Conservation (phyloP, 1,140 invertebrate species). For the Saccostrea echinata region DNA sequence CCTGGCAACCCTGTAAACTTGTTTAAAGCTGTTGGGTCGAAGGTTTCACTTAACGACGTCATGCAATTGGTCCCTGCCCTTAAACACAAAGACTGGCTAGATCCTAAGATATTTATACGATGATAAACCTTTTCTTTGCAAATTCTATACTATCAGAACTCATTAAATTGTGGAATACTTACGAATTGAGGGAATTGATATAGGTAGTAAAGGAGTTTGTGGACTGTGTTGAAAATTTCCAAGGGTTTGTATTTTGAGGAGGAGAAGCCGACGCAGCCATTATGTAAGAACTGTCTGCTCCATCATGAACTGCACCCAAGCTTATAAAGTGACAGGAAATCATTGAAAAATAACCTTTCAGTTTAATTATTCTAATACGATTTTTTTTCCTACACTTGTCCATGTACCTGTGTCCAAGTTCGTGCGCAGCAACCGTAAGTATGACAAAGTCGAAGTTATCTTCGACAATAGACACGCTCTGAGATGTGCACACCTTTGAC, state of each 20-base stretch:
- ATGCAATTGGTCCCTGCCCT: slow-evolving; percentile 62
- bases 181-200: slow-evolving; percentile 60
- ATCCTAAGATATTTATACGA: not conserved
- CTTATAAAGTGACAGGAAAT: slow-evolving; percentile 57
- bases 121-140: not conserved
- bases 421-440: slow-evolving; percentile 67
- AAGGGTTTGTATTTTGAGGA: slow-evolving; percentile 61
- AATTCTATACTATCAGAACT: not conserved
- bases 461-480: slow-evolving; percentile 68
- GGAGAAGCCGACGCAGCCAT: slow-evolving; percentile 65
- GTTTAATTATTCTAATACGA: no score
- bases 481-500: slow-evolving; percentile 55
- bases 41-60: slow-evolving; percentile 43
- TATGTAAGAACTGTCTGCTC: slow-evolving; percentile 68
- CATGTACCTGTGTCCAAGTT: slow-evolving; percentile 70
- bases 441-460: slow-evolving; percentile 65
- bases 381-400: not conserved
- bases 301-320: slow-evolving; percentile 70
- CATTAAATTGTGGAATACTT: slow-evolving; percentile 41
- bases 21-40: slow-evolving; percentile 47
- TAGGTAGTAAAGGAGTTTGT: slow-evolving; percentile 60
- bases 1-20: slow-evolving; percentile 54
- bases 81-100: not conserved
- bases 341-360: no score
- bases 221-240: slow-evolving; percentile 70